phyloP scores from a whole-genome alignment of 2,113 vertebrate species.

The Crotophaga sulcirostris region DNA sequence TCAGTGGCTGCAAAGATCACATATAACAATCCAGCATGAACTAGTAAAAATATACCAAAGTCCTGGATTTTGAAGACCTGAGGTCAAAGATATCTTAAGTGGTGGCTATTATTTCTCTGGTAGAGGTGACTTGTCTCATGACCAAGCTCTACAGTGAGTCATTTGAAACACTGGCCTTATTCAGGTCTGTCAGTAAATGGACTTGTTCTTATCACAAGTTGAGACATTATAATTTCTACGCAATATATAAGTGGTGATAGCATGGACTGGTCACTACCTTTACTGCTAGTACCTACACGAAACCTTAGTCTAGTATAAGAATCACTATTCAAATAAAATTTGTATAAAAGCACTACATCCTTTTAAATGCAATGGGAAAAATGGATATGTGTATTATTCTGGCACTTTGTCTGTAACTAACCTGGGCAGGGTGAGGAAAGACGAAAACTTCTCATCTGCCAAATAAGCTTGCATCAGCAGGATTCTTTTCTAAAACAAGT shows the following conservation, averaged over 20 bases:
- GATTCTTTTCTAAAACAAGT: neutral
- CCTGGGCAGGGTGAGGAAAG: fast-evolving
- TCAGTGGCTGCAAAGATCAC: neutral
- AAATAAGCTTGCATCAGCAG: neutral
- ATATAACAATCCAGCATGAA: neutral
- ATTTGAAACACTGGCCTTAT: neutral
- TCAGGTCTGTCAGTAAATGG: neutral
- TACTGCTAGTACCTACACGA: fast-evolving
- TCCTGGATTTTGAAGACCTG: neutral
- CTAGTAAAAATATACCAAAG: neutral
- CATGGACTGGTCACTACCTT: neutral
- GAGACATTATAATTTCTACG: neutral
- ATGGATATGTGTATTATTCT: neutral
- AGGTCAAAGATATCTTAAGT: neutral
- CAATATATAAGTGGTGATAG: neutral
- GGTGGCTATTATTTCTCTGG: neutral
- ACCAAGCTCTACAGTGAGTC: neutral
- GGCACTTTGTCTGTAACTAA: neutral
- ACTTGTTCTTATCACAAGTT: neutral
- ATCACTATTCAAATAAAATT: neutral
- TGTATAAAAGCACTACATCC: neutral
- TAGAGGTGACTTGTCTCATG: neutral
- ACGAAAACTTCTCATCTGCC: neutral
- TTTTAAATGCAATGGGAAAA: neutral
- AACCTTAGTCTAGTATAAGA: neutral